Evolutionary conservation across 2,113 vertebrate genomes (phyloP), one percentile per base, ranked within the genome.

Genomic region (Piliocolobus tephrosceles): DNA sequence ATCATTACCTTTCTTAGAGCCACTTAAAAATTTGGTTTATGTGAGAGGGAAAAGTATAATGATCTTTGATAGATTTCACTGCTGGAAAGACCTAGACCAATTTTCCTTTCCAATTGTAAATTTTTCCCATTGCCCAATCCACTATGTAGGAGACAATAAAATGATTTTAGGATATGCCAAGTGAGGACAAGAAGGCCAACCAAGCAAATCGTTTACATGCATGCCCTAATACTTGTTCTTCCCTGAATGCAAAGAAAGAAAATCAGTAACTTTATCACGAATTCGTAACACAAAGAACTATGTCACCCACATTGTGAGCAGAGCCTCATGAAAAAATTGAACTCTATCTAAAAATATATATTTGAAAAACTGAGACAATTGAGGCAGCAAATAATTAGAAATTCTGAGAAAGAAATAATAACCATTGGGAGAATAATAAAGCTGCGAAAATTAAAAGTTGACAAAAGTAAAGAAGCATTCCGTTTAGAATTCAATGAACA

Each of bases 171-270:
- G 13, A 84, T 18, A 38, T 82, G 66, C 35, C 64, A 83, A 10
- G 3, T 16, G 45, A 92, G 80, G 57, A 87, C 43, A 57, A 91
- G 93, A 57, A 91, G 87, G 64, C 3, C 35, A 75, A 88, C 50
- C 30, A 32, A 64, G 47, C 75, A 72, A 78, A 80, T 35, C 1
- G 1, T 50, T 73, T 52, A 32, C 55, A 52, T 3, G 1, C 17
- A 45, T 45, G 84, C 38, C 32, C 50, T 25, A 47, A 90, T 75
- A 82, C 73, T 50, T 73, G 35, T 35, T 94, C 85, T 72, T 90
- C 50, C 47, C 14, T 72, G 58, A 97, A 91, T 32, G 10, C 40
- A 83, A 47, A 85, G 68, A 91, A 96, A 66, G 45, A 83, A 95
- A 90, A 92, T 58, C 3, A 87, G 30, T 50, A 58, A 80, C 30